Percentiles rank a stretch among this genome's conserved stretches.
Evolutionary conservation across 2,797 vertebrate species (phyloP).

Genomic region (Megaceryle alcyon): DNA sequence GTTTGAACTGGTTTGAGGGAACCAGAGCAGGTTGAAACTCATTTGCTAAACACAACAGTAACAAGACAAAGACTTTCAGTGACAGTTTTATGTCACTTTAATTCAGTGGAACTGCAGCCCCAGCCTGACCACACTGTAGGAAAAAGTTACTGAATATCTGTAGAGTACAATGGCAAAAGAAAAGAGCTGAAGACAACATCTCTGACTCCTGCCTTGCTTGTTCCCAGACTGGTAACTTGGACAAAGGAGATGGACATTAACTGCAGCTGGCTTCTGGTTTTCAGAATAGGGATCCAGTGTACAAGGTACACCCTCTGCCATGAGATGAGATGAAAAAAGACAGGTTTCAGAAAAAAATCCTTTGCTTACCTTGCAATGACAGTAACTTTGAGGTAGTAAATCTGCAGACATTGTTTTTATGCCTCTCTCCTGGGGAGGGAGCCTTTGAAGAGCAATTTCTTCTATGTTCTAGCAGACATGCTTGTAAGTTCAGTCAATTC

Average conservation of each 20-base stretch:
- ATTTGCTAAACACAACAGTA: slow-evolving; percentile 12
- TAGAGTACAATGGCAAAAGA: not conserved
- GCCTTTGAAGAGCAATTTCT: not conserved
- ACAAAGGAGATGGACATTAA: not conserved
- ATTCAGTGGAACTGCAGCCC: slow-evolving; percentile 1
- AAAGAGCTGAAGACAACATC: not conserved
- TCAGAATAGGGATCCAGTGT: not conserved
- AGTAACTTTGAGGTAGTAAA: not conserved
- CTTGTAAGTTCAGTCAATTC: not conserved
- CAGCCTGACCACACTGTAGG: not conserved
- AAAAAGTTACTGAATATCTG: slow-evolving; percentile 13
- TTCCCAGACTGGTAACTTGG: not conserved
- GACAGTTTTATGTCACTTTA: slow-evolving; percentile 40
- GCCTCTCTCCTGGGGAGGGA: not conserved
- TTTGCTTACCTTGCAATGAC: not conserved
- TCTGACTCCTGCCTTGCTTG: not conserved
- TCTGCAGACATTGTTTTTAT: not conserved
- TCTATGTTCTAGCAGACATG: not conserved
- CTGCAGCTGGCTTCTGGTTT: not conserved
- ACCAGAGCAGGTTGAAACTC: slow-evolving; percentile 21
- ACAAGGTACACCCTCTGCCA: not conserved
- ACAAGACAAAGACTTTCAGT: not conserved
- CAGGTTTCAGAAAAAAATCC: not conserved
- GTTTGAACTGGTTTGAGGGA: slow-evolving; percentile 20
- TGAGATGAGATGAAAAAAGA: not conserved